A percentile compares a stretch with the other conserved stretches of the same genome.
Conservation (phyloP, 92 coral and sea anemone species). For the Phenganax stokvisi region DNA sequence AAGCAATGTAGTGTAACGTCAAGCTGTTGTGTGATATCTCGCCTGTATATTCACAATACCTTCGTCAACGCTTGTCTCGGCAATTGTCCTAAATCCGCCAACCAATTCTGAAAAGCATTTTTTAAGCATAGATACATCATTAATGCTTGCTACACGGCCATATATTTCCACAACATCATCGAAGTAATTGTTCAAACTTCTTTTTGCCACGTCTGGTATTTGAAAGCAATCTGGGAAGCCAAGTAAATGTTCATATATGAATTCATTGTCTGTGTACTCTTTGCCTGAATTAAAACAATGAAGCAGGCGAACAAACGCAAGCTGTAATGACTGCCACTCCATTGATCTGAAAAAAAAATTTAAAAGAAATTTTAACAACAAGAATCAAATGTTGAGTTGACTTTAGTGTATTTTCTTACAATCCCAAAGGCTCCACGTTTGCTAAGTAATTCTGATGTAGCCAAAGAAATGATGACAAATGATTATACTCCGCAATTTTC, state of each 20-base stretch:
- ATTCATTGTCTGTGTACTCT: background rate
- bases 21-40: background rate
- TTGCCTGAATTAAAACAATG: constrained; percentile 1
- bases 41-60: background rate
- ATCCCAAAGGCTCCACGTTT: background rate
- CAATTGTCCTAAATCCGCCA: background rate
- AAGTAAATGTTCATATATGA: background rate
- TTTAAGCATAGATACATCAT: background rate
- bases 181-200: background rate
- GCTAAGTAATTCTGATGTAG: constrained; percentile 20
- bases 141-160: background rate
- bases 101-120: background rate
- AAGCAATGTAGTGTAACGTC: too few species aligned
- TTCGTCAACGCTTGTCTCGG: background rate
- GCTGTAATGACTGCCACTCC: constrained; percentile 5
- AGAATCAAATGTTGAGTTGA: background rate
- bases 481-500: constrained; percentile 4
- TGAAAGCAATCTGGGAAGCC: background rate
- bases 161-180: constrained; percentile 1
- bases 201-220: background rate
- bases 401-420: constrained; percentile 12
- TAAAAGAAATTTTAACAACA: background rate
- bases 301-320: constrained; percentile 17
- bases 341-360: background rate
- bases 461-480: constrained; percentile 14